phyloP scores from a whole-genome alignment of 1,140 invertebrate genomes.

The Limonius californicus region DNA sequence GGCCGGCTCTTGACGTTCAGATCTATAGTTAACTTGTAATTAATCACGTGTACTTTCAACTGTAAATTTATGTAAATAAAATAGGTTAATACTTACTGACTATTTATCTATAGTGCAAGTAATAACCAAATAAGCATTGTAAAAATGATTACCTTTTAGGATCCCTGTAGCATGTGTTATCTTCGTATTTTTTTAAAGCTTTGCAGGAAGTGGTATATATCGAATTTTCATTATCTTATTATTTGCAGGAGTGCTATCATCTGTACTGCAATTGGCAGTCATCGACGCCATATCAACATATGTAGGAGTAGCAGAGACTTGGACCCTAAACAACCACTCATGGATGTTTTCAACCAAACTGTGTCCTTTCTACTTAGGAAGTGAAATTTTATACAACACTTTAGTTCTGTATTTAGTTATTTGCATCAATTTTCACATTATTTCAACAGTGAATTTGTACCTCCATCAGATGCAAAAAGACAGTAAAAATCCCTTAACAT shows the following conservation, averaged over 20 bases:
- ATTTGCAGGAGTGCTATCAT: constrained; percentile 47
- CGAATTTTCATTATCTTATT: too few species aligned
- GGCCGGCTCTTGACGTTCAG: too few species aligned
- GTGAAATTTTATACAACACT: constrained; percentile 52
- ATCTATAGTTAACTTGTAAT: too few species aligned
- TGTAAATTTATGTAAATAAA: too few species aligned
- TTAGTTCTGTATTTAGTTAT: constrained; percentile 51
- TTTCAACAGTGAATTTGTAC: constrained; percentile 51
- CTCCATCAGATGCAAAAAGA: constrained; percentile 40
- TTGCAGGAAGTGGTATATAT: too few species aligned
- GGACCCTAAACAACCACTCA: constrained; percentile 46
- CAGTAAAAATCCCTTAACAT: constrained; percentile 46
- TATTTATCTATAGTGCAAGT: too few species aligned
- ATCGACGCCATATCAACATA: constrained; percentile 48
- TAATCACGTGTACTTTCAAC: too few species aligned
- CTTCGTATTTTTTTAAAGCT: too few species aligned
- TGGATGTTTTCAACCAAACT: constrained; percentile 50
- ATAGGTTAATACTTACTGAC: too few species aligned
- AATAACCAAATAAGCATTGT: too few species aligned
- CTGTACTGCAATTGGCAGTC: constrained; percentile 51
- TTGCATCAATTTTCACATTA: constrained; percentile 52
- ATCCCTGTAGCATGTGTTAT: too few species aligned
- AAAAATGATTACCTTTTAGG: too few species aligned
- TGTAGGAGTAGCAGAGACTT: constrained; percentile 44
- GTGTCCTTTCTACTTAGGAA: constrained; percentile 51